phyloP scores from a whole-genome alignment of 2,888 invertebrate species.

The Stomorhina lunata region DNA sequence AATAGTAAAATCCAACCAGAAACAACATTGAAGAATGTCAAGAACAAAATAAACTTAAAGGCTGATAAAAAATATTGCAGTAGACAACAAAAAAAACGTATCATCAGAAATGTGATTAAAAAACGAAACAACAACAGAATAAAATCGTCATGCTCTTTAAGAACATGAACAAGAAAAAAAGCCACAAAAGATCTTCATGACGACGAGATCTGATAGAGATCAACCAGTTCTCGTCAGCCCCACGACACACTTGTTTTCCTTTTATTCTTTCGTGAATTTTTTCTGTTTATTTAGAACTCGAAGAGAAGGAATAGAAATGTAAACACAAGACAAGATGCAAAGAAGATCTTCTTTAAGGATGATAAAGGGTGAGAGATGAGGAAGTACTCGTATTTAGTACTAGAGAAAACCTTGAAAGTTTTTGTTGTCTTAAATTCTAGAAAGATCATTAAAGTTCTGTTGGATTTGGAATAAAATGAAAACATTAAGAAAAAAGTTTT shows the following conservation, averaged over 20 bases:
- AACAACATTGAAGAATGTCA: constrained; percentile 52
- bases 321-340: neutral
- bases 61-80: constrained; percentile 19
- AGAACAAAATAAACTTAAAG: constrained; percentile 52
- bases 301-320: neutral
- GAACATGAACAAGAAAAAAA: neutral
- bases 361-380: constrained; percentile 5
- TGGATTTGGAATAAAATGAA: constrained; percentile 1
- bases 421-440: constrained; percentile 17
- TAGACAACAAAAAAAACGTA: neutral
- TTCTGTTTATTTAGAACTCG: neutral
- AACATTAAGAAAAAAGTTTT: neutral
- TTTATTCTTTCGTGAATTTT: neutral
- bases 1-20: constrained; percentile 27
- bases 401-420: constrained; percentile 59
- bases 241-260: constrained; percentile 54
- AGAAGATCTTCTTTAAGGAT: neutral
- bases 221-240: neutral
- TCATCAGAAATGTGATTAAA: constrained; percentile 24
- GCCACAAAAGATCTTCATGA: constrained; percentile 7
- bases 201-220: constrained; percentile 19
- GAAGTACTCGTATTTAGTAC: no score
- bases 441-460: constrained; percentile 22
- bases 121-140: neutral
- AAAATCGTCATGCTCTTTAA: constrained; percentile 16